These are phyloP conservation scores for Tetanocera ferruginea DNA, from an alignment of 2,888 invertebrate species.

Conservation along the genomic window DNA sequence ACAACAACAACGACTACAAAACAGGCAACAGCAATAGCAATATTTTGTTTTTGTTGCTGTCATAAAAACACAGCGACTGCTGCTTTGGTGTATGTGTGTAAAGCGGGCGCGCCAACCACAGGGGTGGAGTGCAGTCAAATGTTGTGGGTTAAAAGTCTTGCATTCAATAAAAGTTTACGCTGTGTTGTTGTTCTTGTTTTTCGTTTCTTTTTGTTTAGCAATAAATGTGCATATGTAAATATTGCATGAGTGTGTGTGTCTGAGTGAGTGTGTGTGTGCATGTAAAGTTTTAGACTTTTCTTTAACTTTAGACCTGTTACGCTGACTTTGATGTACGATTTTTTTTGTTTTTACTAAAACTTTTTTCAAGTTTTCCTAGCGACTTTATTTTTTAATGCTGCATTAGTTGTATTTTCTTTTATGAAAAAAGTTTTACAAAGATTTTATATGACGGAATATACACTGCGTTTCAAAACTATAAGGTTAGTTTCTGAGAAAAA, in stretches of 20 bases:
- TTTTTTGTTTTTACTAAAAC: not conserved
- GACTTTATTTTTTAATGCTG: not conserved
- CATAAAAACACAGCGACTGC: constrained; percentile 15
- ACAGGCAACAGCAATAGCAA: constrained; percentile 13
- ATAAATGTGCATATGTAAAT: too few relatives aligned
- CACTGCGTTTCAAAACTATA: too few relatives aligned
- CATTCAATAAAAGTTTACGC: too few relatives aligned
- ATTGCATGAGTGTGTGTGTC: too few relatives aligned
- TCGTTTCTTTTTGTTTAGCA: too few relatives aligned
- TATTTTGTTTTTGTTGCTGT: not conserved
- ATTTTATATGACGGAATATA: too few relatives aligned
- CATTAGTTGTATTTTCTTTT: not conserved
- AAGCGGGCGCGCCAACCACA: not conserved
- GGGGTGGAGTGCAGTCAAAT: not conserved
- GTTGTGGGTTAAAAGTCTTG: not conserved
- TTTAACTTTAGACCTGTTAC: too few relatives aligned
- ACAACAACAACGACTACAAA: constrained; percentile 8
- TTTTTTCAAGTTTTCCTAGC: not conserved
- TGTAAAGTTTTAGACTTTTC: too few relatives aligned
- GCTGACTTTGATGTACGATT: not conserved
- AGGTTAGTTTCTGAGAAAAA: too few relatives aligned
- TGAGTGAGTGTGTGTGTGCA: too few relatives aligned
- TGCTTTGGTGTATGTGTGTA: not conserved
- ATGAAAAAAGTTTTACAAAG: too few relatives aligned
- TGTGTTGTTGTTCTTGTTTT: too few relatives aligned